phyloP scores from a whole-genome alignment of 1,140 invertebrate genomes.

The Drosophila sechellia region DNA sequence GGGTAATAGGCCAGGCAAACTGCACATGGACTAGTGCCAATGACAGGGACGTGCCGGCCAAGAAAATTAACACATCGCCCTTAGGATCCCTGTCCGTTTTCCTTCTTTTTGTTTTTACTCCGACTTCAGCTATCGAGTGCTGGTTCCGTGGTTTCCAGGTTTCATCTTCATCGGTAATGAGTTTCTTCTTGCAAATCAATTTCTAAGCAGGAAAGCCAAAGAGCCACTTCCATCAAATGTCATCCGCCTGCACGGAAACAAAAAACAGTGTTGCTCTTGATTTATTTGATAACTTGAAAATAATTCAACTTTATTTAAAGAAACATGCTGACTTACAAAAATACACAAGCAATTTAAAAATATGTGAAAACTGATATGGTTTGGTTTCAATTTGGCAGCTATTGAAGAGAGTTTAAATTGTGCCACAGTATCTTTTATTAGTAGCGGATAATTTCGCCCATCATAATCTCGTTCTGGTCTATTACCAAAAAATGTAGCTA shows the following conservation, averaged over 20 bases:
- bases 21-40: constrained; percentile 53
- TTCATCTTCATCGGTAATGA: constrained; percentile 35
- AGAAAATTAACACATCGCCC: constrained; percentile 53
- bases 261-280: not conserved
- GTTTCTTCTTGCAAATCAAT: constrained; percentile 33
- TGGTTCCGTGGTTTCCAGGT: not conserved
- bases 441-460: not conserved
- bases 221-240: not conserved
- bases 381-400: not conserved
- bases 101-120: not conserved
- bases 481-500: constrained; percentile 8
- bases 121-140: not conserved
- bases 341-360: no score
- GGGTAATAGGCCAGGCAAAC: constrained; percentile 48
- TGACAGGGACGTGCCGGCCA: constrained; percentile 48
- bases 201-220: constrained; percentile 34
- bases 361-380: no score
- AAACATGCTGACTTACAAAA: no score
- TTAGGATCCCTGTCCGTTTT: constrained; percentile 13
- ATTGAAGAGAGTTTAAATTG: not conserved
- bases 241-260: not conserved
- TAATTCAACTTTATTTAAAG: no score
- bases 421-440: not conserved
- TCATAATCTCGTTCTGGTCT: not conserved
- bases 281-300: no score